Conservation (phyloP, 2,113 vertebrate genomes). For the Bubo blakistoni region DNA sequence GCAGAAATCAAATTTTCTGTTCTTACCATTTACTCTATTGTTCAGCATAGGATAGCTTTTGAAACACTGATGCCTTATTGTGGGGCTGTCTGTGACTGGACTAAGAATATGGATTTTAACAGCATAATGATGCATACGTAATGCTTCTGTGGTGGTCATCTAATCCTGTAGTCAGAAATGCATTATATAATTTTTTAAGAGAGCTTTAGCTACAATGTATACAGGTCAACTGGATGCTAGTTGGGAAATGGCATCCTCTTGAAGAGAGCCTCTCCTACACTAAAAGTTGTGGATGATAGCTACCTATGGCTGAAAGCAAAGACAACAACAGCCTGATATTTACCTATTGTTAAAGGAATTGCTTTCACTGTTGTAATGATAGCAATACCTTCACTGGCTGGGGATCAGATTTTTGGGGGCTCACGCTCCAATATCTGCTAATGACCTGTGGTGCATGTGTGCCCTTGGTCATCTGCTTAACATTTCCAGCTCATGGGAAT, state of each 20-base stretch:
- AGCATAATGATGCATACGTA: background rate
- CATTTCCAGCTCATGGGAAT: background rate
- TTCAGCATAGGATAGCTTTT: background rate
- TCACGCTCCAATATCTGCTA: background rate
- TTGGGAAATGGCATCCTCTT: background rate
- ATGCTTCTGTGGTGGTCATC: background rate
- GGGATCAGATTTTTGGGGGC: background rate
- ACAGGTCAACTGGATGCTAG: background rate
- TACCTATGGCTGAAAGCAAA: background rate
- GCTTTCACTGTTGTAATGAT: background rate
- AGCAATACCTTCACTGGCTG: background rate
- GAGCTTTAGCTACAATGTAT: background rate
- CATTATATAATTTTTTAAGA: background rate
- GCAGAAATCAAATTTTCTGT: slow-evolving; percentile 10
- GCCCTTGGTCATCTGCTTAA: background rate
- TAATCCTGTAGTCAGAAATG: background rate
- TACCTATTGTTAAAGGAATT: background rate
- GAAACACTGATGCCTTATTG: slow-evolving; percentile 17
- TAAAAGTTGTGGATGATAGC: background rate
- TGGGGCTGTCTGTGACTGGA: background rate
- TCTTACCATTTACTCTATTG: slow-evolving; percentile 6
- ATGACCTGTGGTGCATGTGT: background rate
- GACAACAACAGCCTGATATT: background rate
- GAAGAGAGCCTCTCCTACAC: background rate
- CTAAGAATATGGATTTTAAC: slow-evolving; percentile 18